These are phyloP conservation scores for Anticlea derivata DNA, from an alignment of 2,888 invertebrate genomes.

Conservation along the genomic window DNA sequence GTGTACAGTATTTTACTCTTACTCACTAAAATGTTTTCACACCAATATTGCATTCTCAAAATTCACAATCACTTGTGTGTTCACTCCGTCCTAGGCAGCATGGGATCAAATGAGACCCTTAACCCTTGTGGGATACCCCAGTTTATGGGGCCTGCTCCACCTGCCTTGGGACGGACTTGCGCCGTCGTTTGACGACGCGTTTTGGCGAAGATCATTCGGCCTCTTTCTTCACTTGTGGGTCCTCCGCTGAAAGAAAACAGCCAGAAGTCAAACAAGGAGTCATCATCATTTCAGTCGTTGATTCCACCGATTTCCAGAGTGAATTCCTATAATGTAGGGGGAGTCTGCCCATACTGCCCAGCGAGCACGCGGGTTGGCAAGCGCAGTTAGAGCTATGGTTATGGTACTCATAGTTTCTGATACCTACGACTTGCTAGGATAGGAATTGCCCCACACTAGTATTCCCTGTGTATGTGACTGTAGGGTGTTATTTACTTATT, in stretches of 20 bases:
- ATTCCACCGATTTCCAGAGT: too few species aligned
- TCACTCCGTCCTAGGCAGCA: constrained; percentile 11
- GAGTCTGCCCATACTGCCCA: too few species aligned
- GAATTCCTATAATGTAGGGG: too few species aligned
- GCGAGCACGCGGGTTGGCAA: too few species aligned
- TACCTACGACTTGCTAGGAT: too few species aligned
- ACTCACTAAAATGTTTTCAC: background rate
- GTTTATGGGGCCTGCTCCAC: constrained; percentile 46
- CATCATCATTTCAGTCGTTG: too few species aligned
- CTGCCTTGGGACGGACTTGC: constrained; percentile 75
- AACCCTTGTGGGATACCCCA: background rate
- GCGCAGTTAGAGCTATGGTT: too few species aligned
- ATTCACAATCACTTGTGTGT: constrained; percentile 18
- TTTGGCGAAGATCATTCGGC: constrained; percentile 79
- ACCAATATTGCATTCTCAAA: constrained; percentile 2
- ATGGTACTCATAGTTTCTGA: too few species aligned
- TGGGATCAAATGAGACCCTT: constrained; percentile 4
- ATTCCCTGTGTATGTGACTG: too few species aligned
- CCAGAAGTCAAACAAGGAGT: background rate
- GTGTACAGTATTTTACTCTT: background rate
- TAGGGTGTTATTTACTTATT: too few species aligned
- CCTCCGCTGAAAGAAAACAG: constrained; percentile 59
- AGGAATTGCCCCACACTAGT: too few species aligned
- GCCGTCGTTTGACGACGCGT: constrained; percentile 79
- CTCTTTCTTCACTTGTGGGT: constrained; percentile 74